Evolutionary conservation across 2,113 vertebrate species (phyloP).

Genomic region (Tricholaema leucomelas): DNA sequence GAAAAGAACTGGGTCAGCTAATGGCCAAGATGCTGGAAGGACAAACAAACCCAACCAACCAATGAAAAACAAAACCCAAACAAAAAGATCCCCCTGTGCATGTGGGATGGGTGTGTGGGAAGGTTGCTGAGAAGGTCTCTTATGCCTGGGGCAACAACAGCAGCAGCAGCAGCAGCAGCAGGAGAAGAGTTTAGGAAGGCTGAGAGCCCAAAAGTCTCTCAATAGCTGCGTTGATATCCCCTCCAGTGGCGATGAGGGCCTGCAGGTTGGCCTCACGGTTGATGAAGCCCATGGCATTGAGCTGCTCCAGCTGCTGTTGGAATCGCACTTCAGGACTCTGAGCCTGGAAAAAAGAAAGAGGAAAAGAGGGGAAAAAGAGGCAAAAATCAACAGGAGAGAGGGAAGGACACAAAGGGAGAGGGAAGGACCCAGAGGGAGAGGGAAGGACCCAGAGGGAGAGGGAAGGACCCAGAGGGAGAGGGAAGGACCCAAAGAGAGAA

Average conservation of each 20-base stretch:
- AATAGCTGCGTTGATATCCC: constrained; percentile 84
- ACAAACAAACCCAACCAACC: too few species aligned
- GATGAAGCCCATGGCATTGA: constrained; percentile 87
- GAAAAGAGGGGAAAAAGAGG: too few species aligned
- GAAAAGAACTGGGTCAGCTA: constrained; percentile 35
- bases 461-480: too few species aligned
- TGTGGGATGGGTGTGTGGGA: too few species aligned
- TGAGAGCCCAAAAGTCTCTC: constrained; percentile 86
- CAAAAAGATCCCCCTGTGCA: constrained; percentile 57
- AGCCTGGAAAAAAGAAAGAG: constrained; percentile 65
- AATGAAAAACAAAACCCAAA: not conserved
- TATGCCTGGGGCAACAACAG: too few species aligned
- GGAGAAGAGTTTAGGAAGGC: constrained; percentile 73
- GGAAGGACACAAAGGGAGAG: too few species aligned
- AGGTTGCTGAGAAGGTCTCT: too few species aligned
- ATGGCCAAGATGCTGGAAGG: constrained; percentile 26
- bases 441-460: too few species aligned
- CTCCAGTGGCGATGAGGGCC: constrained; percentile 82
- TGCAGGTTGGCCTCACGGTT: constrained; percentile 84
- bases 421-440: too few species aligned
- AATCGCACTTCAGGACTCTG: constrained; percentile 95
- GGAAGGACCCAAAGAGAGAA: too few species aligned
- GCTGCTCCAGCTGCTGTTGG: constrained; percentile 90
- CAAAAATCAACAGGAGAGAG: too few species aligned
- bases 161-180: not conserved